Evolutionary conservation across 2,888 invertebrate genomes (phyloP).

Genomic region (Torymus auratus): DNA sequence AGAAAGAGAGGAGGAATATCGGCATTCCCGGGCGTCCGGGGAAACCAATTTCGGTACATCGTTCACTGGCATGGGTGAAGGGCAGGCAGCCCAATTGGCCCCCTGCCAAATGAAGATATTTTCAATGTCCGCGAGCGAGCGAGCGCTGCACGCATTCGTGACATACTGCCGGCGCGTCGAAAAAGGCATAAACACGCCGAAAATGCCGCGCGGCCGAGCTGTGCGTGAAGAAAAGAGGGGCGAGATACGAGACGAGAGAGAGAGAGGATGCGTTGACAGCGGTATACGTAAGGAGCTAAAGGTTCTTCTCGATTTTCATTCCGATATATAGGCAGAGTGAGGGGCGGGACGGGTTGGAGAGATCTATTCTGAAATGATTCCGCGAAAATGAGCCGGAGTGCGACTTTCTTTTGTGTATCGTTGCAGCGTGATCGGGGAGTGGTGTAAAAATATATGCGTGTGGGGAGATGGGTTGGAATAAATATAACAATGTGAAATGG

Average conservation of each 20-base stretch:
- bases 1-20: conserved; percentile 2
- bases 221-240: conserved; percentile 14
- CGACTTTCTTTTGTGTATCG: conserved; percentile 22
- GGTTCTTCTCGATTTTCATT: conserved; percentile 31
- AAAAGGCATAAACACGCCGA: conserved; percentile 56
- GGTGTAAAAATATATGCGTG: no score
- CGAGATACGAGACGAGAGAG: not conserved
- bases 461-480: no score
- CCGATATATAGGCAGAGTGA: conserved; percentile 6
- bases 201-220: conserved; percentile 40
- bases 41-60: conserved; percentile 72
- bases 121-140: conserved; percentile 67
- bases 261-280: no score
- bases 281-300: no score
- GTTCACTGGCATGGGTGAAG: conserved; percentile 74
- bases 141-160: conserved; percentile 39
- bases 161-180: conserved; percentile 41
- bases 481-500: no score
- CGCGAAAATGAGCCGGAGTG: not conserved
- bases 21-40: conserved; percentile 60
- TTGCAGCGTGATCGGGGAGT: no score
- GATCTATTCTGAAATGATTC: conserved; percentile 46
- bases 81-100: conserved; percentile 74
- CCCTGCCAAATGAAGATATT: conserved; percentile 73
- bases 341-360: not conserved